Evolutionary conservation across 2,797 vertebrate species (phyloP).

Genomic region (Knipowitschia caucasica): DNA sequence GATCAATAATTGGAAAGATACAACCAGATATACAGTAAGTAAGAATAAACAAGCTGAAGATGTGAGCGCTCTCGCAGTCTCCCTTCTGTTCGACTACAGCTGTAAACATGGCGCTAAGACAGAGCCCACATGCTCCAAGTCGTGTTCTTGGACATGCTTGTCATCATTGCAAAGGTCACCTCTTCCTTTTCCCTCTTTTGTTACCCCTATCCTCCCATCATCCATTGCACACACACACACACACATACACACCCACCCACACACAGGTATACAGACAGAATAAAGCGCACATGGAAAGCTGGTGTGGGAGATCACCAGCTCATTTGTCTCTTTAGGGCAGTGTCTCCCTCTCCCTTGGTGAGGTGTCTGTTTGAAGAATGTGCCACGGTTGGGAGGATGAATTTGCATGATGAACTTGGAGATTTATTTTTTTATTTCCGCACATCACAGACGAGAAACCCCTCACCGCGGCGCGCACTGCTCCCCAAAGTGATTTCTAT

Average conservation of each 20-base stretch:
- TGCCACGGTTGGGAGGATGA: constrained; percentile 84
- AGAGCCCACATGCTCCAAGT: constrained; percentile 45
- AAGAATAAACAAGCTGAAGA: constrained; percentile 15
- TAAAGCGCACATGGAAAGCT: constrained; percentile 63
- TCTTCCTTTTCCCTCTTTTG: constrained; percentile 35
- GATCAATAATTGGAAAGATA: not conserved
- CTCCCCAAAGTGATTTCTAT: constrained; percentile 62
- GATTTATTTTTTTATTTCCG: constrained; percentile 74
- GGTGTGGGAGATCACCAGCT: constrained; percentile 81
- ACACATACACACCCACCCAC: constrained; percentile 55
- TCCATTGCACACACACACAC: constrained; percentile 18
- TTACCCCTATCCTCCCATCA: constrained; percentile 32
- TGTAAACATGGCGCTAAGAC: constrained; percentile 54
- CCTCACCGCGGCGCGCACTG: constrained; percentile 39
- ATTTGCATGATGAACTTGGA: constrained; percentile 91
- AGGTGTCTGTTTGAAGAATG: constrained; percentile 97
- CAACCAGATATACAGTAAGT: not conserved
- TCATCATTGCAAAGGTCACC: constrained; percentile 87
- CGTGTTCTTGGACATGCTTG: constrained; percentile 64
- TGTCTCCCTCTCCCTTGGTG: constrained; percentile 81
- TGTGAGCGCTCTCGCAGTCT: constrained; percentile 22
- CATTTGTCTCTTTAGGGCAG: constrained; percentile 88
- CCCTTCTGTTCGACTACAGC: constrained; percentile 16
- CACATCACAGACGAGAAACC: constrained; percentile 50
- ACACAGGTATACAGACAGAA: constrained; percentile 65